Evolutionary conservation across 2,888 invertebrate genomes (phyloP), one percentile per base, ranked within the genome.

Genomic region (Napeogenes inachia): DNA sequence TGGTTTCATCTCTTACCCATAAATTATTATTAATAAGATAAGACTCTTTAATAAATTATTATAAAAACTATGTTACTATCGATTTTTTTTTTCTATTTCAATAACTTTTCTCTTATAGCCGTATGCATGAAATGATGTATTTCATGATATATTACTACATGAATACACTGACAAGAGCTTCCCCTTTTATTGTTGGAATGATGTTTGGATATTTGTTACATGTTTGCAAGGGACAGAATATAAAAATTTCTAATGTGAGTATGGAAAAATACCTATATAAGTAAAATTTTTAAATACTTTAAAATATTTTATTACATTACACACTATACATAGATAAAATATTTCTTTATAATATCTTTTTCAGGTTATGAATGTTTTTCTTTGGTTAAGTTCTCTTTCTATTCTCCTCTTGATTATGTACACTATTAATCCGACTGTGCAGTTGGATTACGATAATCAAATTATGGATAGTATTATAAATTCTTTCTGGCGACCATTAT

Each of bases 201-300:
- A 67, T 76, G 0, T 82, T 79, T 56, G 81, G 82, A 0, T 85
- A 85, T 1, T 45, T 83, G 74, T 74, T 92, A 91, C 8, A 80
- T 75, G 3, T 74, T 60, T 92, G 77, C 85, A 71, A 33, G 0
- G 38, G 3, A 59, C 71, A 54, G 72, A 73, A 1, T 38, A 12
- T 70, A 0, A 56, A 62, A 63, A 75, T 62, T 59, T 53, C 35
- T 75, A 75, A 55, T 64, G 77, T 72, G 68, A 63, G 73, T 69
- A 1, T 35, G 13, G n/a, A 33, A 47, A 4, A 47, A 12, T 12
- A 53, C 5, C 10, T 21, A 21, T 21, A 21, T 21, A 21, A 21
- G 21, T 21, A 21, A 21, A 21, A 21, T 21, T 21, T 1, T 21
- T 2, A 35, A 35, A 35, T 35, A 35, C 35, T 35, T 35, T 5